Conservation (phyloP, 2,113 vertebrate genomes). For the Antigone vipio region DNA sequence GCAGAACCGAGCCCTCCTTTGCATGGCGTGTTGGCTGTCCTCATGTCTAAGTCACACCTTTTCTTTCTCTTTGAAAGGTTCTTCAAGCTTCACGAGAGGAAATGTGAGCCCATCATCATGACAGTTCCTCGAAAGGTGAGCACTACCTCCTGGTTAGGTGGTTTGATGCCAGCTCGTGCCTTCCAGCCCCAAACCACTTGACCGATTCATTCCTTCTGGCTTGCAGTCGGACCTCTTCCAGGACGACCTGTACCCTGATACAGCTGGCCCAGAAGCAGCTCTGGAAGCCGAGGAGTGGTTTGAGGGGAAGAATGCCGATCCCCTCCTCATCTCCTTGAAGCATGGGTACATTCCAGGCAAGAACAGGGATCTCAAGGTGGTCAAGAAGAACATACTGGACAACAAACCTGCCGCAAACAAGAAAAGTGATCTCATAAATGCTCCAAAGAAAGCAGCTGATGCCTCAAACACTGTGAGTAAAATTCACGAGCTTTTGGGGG, state of each 20-base stretch:
- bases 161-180: background rate
- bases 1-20: background rate
- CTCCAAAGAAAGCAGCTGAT: constrained; percentile 79
- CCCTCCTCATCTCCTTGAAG: constrained; percentile 92
- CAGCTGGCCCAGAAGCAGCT: constrained; percentile 87
- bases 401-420: constrained; percentile 81
- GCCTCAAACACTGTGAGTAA: constrained; percentile 68
- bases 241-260: constrained; percentile 95
- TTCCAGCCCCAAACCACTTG: background rate
- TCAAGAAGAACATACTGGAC: constrained; percentile 94
- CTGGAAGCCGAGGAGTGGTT: constrained; percentile 97
- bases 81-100: constrained; percentile 96
- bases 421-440: constrained; percentile 80
- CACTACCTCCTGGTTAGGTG: background rate
- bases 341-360: constrained; percentile 91
- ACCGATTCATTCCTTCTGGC: background rate
- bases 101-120: constrained; percentile 98
- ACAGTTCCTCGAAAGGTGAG: constrained; percentile 97
- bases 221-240: constrained; percentile 95
- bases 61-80: constrained; percentile 76
- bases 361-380: constrained; percentile 91
- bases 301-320: constrained; percentile 90
- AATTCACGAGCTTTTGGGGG: background rate
- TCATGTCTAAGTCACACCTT: fast-evolving
- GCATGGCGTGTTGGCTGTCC: fast-evolving